Conservation (phyloP, 2,797 vertebrate species). For the Argyrosomus regius region DNA sequence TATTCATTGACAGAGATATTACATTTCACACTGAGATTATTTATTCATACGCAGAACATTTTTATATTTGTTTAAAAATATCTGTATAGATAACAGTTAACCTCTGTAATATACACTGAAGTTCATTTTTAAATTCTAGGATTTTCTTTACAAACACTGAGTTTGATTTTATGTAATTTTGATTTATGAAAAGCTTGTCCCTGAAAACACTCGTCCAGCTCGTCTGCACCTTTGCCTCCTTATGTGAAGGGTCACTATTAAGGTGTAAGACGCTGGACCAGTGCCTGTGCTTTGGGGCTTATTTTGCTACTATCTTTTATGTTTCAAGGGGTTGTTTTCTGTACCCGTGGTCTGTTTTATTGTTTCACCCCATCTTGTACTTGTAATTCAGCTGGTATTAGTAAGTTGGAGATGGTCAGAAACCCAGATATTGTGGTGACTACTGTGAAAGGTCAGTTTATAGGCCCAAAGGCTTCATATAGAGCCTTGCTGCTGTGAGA, state of each 20-base stretch:
- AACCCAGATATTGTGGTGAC: constrained; percentile 38
- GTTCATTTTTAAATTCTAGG: constrained; percentile 77
- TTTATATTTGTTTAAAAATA: constrained; percentile 88
- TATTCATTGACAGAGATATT: constrained; percentile 78
- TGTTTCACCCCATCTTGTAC: constrained; percentile 39
- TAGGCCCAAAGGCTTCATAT: constrained; percentile 28
- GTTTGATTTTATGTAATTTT: constrained; percentile 63
- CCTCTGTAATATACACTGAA: constrained; percentile 84
- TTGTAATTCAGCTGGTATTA: constrained; percentile 49
- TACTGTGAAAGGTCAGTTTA: constrained; percentile 57
- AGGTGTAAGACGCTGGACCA: constrained; percentile 61
- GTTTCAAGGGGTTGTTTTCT: constrained; percentile 43
- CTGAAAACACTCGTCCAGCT: constrained; percentile 69
- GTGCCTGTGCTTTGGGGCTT: constrained; percentile 73
- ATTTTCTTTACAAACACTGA: constrained; percentile 72
- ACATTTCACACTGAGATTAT: constrained; percentile 85
- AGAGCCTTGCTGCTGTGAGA: constrained; percentile 61
- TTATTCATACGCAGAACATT: constrained; percentile 86
- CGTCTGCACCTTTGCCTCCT: constrained; percentile 61
- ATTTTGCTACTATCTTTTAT: constrained; percentile 66
- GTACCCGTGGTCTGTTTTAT: constrained; percentile 27
- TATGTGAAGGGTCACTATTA: constrained; percentile 48
- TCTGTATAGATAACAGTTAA: constrained; percentile 82
- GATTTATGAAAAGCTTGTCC: constrained; percentile 53
- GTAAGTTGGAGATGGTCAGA: constrained; percentile 40